Evolutionary conservation across 2,797 vertebrate genomes (phyloP).

Genomic region (Champsocephalus gunnari): DNA sequence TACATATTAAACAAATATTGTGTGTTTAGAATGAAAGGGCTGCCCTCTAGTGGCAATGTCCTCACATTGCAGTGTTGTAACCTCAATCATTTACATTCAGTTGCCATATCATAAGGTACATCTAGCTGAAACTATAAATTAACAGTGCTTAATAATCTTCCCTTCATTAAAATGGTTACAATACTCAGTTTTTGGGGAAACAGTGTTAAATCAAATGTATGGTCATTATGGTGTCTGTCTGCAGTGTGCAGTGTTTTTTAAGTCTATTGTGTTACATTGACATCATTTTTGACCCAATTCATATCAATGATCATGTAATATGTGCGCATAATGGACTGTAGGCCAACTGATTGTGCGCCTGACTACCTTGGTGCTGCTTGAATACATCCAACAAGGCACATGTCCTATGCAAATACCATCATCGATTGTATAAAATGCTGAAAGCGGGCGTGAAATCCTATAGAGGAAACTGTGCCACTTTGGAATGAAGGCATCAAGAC

Average conservation of each 20-base stretch:
- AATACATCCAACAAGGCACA: constrained; percentile 35
- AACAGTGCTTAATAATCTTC: neutral
- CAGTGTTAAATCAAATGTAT: neutral
- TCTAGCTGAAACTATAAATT: neutral
- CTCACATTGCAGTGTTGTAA: constrained; percentile 5
- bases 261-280: neutral
- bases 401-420: constrained; percentile 60
- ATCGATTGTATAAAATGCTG: constrained; percentile 21
- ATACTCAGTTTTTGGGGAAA: neutral
- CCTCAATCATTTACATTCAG: neutral
- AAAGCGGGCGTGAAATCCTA: constrained; percentile 33
- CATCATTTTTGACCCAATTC: neutral
- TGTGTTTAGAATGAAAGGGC: constrained; percentile 26
- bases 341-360: neutral
- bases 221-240: neutral
- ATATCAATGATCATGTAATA: constrained; percentile 2
- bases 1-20: neutral
- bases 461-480: constrained; percentile 25
- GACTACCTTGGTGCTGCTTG: neutral
- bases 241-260: neutral
- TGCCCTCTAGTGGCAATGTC: constrained; percentile 64
- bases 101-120: neutral
- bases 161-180: neutral
- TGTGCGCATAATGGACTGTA: neutral
- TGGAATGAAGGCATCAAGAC: constrained; percentile 18